Evolutionary conservation across 2,113 vertebrate species (phyloP).

Genomic region (Zeus faber): DNA sequence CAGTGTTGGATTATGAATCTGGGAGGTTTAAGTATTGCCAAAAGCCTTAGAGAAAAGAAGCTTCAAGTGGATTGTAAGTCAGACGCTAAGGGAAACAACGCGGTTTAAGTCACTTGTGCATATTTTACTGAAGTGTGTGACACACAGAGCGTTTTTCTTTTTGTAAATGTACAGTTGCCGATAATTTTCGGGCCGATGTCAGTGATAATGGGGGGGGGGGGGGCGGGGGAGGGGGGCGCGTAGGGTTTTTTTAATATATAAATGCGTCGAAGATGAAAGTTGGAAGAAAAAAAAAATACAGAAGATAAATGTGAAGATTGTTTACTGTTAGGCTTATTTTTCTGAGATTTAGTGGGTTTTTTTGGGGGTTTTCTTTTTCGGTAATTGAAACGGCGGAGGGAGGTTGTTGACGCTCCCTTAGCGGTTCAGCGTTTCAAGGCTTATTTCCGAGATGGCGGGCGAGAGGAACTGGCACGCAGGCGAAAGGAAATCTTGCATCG

Average conservation of each 20-base stretch:
- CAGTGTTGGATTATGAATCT: constrained; percentile 45
- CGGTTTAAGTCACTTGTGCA: constrained; percentile 43
- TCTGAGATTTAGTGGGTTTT: too few relatives aligned
- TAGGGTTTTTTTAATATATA: neutral
- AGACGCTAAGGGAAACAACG: constrained; percentile 20
- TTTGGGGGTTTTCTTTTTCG: too few relatives aligned
- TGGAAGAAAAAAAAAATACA: neutral
- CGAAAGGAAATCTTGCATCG: neutral
- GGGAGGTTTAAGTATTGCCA: constrained; percentile 61
- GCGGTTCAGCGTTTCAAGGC: too few relatives aligned
- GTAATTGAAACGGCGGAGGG: neutral
- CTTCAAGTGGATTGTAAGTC: constrained; percentile 55
- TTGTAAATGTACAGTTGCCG: constrained; percentile 34
- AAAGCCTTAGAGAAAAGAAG: constrained; percentile 61
- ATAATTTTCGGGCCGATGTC: constrained; percentile 18
- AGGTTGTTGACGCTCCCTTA: neutral
- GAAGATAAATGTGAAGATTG: too few relatives aligned
- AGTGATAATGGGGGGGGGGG: neutral
- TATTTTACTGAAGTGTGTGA: constrained; percentile 53
- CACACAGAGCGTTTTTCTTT: constrained; percentile 37
- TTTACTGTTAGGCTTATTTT: neutral
- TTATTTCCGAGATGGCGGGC: constrained; percentile 1
- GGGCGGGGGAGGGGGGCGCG: neutral
- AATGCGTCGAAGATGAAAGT: neutral
- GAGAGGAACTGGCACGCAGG: constrained; percentile 49